Base-by-base conservation (phyloP, 1,140 invertebrate species). In the Brachystomella parvula region DNA sequence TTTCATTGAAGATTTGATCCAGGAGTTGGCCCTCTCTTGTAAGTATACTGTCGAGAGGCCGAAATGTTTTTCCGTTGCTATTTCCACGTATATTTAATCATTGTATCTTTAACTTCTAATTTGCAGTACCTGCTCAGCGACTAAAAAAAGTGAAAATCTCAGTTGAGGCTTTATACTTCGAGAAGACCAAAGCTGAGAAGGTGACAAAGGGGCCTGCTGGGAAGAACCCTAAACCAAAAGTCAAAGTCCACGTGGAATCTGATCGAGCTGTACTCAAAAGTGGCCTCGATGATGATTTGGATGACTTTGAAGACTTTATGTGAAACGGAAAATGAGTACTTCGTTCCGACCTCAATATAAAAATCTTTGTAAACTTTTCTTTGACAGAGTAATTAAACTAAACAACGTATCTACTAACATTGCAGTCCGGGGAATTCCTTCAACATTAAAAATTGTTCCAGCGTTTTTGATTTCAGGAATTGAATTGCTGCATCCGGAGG, bases 111-210 rank as follows among this genome's bases (percentile, higher is more conserved):
- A 64, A 26, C n/a, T 29, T 57, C 24, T 9, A 57, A 57, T 29
- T 82, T 81, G 35, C 76, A 89, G 87, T 92, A 78, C 77, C 82
- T 64, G 84, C 86, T 17, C 77, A 79, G 66, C 83, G 88, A 73
- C 83, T 92, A 70, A 91, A 89, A 73, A 91, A 89, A 81, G 83
- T 92, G 73, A 90, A 90, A 78, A 84, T 84, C 71, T 83, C 82
- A 63, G 78, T 92, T 70, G 89, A 90, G 77, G 88, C 85, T 77
- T 78, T 92, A 67, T 84, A 86, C 71, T 83, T 87, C 70, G 90
- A 92, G 76, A 92, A 92, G 77, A 80, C 86, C 65, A 92, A 91
- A 79, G 78, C 87, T 56, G 77, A 79, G 71, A 81, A 80, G 68
- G 74, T 70, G 21, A 73, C 75, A 29, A 78, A 83, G 82, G 28